A percentile compares a stretch with the other conserved stretches of the same genome.
Evolutionary conservation across 2,113 vertebrate genomes (phyloP).

Genomic region (Zosterops hypoxanthus): DNA sequence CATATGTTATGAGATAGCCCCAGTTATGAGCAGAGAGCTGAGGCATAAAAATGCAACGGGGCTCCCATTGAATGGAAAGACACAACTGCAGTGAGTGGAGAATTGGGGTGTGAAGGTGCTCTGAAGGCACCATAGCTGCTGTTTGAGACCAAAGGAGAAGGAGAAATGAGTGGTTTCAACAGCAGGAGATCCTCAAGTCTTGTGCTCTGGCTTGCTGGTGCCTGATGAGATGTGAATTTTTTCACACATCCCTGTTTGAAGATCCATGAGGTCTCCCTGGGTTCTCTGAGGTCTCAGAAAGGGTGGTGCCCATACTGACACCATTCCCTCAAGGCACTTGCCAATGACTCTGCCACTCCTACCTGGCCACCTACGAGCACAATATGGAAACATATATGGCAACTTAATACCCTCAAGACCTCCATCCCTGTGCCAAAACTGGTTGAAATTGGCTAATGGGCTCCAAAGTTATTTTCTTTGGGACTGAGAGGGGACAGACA

Average conservation of each 20-base stretch:
- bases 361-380: slow-evolving; percentile 31
- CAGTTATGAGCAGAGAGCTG: slow-evolving; percentile 36
- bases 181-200: background rate
- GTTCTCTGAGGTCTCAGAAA: background rate
- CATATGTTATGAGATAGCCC: slow-evolving; percentile 66
- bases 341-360: background rate
- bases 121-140: background rate
- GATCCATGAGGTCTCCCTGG: background rate
- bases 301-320: background rate
- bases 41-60: background rate
- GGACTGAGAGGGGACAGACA: slow-evolving; percentile 38
- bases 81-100: background rate
- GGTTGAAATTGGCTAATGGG: background rate
- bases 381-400: background rate
- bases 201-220: background rate
- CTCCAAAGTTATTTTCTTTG: slow-evolving; percentile 56
- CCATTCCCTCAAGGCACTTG: background rate
- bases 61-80: background rate
- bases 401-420: slow-evolving; percentile 2
- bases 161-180: background rate
- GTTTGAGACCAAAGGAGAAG: background rate
- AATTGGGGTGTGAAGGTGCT: background rate
- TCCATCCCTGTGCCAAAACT: background rate
- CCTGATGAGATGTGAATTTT: background rate
- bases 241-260: accelerated